Percentiles rank a stretch among this genome's conserved stretches.
Evolutionary conservation across 2,888 invertebrate species (phyloP).

Genomic region (Melinopterus prodromus): DNA sequence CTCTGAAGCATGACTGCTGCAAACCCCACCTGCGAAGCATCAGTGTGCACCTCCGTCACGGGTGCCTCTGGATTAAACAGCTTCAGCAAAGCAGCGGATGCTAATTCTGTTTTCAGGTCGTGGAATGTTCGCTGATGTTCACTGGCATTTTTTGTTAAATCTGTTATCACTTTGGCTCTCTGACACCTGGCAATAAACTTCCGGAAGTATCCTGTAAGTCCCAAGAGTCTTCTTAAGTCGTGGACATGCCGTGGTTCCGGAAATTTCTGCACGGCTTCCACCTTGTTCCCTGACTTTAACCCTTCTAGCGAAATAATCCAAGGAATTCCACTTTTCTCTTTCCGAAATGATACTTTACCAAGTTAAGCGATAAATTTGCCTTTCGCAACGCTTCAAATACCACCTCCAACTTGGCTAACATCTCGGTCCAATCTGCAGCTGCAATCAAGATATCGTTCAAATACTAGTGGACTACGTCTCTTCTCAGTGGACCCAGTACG

Average conservation of each 20-base stretch:
- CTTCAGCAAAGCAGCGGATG: constrained; percentile 22
- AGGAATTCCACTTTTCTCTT: constrained; percentile 35
- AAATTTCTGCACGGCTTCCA: constrained; percentile 31
- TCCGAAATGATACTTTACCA: constrained; percentile 46
- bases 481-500: no score
- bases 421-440: constrained; percentile 6
- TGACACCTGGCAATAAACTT: constrained; percentile 31
- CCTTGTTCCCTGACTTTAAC: constrained; percentile 35
- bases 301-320: no score
- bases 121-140: not conserved
- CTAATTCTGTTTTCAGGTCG: constrained; percentile 14
- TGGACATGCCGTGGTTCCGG: not conserved
- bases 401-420: constrained; percentile 11
- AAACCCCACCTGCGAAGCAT: no score
- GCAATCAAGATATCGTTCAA: no score
- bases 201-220: constrained; percentile 19
- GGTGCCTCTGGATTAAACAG: constrained; percentile 38
- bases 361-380: constrained; percentile 47
- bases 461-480: no score
- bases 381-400: constrained; percentile 32
- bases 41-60: constrained; percentile 36
- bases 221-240: constrained; percentile 10
- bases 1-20: constrained; percentile 47
- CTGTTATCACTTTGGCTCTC: constrained; percentile 46
- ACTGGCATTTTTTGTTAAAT: constrained; percentile 40